Conservation (phyloP, 2,888 invertebrate species). For the Heterodera filipjevi region DNA sequence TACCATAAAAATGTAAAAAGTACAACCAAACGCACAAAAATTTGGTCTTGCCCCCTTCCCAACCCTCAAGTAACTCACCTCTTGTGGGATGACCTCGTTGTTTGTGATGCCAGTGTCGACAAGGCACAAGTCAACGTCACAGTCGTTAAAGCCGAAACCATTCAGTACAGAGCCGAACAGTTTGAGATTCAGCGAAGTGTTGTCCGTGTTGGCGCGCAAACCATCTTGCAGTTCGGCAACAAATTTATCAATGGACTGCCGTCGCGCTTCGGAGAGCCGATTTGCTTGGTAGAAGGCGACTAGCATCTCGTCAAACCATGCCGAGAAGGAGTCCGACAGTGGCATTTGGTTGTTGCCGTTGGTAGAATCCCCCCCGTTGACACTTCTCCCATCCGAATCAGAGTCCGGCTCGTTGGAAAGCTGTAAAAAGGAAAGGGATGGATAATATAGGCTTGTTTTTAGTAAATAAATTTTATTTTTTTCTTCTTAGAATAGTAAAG, state of each 20-base stretch:
- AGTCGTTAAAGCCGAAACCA: constrained; percentile 22
- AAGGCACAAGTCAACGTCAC: constrained; percentile 24
- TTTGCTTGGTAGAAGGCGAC: not conserved
- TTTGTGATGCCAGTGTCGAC: constrained; percentile 8
- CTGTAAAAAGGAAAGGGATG: no score
- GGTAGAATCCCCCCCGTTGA: not conserved
- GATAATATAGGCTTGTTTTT: no score
- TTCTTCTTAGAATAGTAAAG: no score
- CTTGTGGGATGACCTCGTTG: not conserved
- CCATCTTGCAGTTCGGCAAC: not conserved
- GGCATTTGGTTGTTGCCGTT: not conserved
- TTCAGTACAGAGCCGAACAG: constrained; percentile 23
- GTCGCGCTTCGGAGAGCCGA: not conserved
- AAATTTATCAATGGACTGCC: not conserved
- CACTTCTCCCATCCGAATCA: not conserved
- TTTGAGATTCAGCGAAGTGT: not conserved
- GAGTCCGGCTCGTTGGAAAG: not conserved
- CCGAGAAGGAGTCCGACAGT: not conserved
- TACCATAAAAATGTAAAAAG: no score
- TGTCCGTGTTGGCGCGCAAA: not conserved
- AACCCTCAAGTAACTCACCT: not conserved
- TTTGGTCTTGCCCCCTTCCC: not conserved
- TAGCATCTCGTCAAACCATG: not conserved
- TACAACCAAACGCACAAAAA: no score
- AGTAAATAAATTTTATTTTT: no score